Conservation (phyloP, 1,140 invertebrate species). For the Scaptomyza hsui region DNA sequence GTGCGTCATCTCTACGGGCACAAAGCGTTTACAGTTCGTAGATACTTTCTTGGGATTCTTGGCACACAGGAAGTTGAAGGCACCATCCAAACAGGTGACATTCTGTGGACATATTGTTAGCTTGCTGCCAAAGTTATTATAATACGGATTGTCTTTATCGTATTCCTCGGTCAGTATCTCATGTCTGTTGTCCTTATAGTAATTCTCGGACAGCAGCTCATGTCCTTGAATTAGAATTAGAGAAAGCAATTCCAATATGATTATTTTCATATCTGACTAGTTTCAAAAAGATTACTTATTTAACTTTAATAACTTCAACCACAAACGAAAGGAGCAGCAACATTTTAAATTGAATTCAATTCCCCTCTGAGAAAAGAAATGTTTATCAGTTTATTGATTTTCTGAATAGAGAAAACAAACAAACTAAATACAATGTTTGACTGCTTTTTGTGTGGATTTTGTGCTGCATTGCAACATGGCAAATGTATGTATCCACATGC, state of each 20-base stretch:
- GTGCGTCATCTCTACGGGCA: not conserved
- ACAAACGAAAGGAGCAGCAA: too few species aligned
- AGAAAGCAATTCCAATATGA: not conserved
- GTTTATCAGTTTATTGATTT: conserved; percentile 81
- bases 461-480: conserved; percentile 35
- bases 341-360: conserved; percentile 57
- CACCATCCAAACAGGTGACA: conserved; percentile 23
- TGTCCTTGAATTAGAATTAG: not conserved
- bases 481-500: conserved; percentile 62
- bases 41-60: not conserved
- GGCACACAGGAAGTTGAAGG: conserved; percentile 28
- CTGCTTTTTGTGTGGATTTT: conserved; percentile 7
- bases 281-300: not conserved
- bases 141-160: conserved; percentile 19
- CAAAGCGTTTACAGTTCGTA: conserved; percentile 24
- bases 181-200: too few species aligned
- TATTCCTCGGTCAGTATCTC: too few species aligned
- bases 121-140: conserved; percentile 34
- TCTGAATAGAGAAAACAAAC: conserved; percentile 41
- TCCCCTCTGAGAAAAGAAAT: conserved; percentile 22
- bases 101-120: conserved; percentile 12
- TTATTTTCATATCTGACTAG: conserved; percentile 5
- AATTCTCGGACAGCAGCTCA: too few species aligned
- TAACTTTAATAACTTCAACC: too few species aligned
- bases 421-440: conserved; percentile 27